Evolutionary conservation across 2,113 vertebrate species (phyloP).

Genomic region (Ibidorhyncha struthersii): DNA sequence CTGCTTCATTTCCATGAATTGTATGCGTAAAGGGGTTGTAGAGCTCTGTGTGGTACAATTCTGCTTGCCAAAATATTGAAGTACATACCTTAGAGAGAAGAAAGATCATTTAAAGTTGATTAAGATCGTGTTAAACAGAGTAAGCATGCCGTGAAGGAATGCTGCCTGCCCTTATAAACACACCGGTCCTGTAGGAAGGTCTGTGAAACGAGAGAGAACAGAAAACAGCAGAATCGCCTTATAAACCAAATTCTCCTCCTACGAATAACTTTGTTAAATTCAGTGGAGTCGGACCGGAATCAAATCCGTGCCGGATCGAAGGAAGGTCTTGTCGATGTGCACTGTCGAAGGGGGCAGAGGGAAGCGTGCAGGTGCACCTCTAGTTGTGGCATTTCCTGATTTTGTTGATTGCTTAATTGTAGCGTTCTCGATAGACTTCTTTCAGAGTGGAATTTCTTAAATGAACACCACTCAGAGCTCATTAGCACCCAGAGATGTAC

Average conservation of each 20-base stretch:
- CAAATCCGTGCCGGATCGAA: accelerated
- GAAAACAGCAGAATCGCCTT: not conserved
- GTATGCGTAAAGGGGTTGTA: not conserved
- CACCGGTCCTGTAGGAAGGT: not conserved
- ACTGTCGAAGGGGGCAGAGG: not conserved
- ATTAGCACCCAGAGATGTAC: not conserved
- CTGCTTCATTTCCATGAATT: slow-evolving; percentile 50
- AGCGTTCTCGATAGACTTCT: not conserved
- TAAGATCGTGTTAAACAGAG: not conserved
- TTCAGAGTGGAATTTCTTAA: slow-evolving; percentile 13
- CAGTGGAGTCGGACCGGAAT: not conserved
- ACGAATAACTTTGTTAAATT: not conserved
- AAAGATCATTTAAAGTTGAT: not conserved
- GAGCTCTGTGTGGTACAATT: not conserved
- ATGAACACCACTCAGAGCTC: not conserved
- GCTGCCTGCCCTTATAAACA: not conserved
- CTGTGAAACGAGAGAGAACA: not conserved
- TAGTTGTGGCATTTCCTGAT: not conserved
- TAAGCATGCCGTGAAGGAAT: not conserved
- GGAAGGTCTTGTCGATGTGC: not conserved
- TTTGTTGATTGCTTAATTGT: slow-evolving; percentile 3
- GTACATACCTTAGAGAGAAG: not conserved
- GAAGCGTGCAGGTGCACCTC: not conserved
- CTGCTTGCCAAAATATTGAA: not conserved
- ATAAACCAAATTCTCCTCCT: not conserved